phyloP scores from a whole-genome alignment of 2,888 invertebrate genomes.

The Pollenia labialis region DNA sequence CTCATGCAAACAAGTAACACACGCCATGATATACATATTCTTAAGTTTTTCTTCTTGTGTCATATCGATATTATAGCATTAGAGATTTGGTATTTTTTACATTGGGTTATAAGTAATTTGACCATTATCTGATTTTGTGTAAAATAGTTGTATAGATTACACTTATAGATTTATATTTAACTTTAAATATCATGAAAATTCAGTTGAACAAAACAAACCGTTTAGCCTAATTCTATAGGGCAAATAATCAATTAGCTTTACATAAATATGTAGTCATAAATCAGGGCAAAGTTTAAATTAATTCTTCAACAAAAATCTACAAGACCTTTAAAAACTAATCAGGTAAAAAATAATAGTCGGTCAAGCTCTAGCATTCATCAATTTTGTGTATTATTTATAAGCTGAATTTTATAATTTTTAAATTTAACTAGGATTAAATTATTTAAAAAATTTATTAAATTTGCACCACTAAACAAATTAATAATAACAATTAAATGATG shows the following conservation, averaged over 20 bases:
- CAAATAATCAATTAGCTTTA: neutral
- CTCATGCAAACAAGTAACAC: slow-evolving; percentile 64
- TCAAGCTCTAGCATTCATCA: too few species aligned
- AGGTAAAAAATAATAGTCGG: too few species aligned
- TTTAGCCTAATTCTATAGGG: slow-evolving; percentile 16
- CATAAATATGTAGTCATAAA: neutral
- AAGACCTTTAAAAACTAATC: too few species aligned
- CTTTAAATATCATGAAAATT: neutral
- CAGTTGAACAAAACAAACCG: neutral
- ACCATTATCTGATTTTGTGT: slow-evolving; percentile 53
- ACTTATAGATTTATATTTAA: neutral
- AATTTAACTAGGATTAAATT: too few species aligned
- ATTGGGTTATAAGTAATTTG: slow-evolving; percentile 45
- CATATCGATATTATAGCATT: neutral
- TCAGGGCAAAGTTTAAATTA: too few species aligned
- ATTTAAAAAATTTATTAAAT: too few species aligned
- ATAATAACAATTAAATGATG: too few species aligned
- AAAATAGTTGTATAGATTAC: slow-evolving; percentile 22
- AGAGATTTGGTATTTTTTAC: neutral
- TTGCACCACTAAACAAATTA: too few species aligned
- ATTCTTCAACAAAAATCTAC: too few species aligned
- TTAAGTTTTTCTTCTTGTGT: slow-evolving; percentile 15
- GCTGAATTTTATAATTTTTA: too few species aligned
- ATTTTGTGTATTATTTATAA: too few species aligned
- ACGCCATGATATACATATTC: slow-evolving; percentile 11